phyloP scores from a whole-genome alignment of 2,113 vertebrate species.

The Argyrosomus japonicus region DNA sequence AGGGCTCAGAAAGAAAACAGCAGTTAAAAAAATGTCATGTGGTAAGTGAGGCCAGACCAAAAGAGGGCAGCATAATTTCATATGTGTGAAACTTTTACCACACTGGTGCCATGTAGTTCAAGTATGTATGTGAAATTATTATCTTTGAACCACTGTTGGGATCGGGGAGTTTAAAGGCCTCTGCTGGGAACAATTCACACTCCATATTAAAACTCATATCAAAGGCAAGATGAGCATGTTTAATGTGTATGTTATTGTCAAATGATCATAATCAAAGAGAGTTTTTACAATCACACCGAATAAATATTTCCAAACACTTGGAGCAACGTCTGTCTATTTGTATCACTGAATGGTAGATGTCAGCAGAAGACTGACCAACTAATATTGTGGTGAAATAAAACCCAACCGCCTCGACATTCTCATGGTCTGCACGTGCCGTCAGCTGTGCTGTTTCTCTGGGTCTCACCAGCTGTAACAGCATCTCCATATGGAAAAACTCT shows the following conservation, averaged over 20 bases:
- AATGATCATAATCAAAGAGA: background rate
- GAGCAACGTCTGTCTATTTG: background rate
- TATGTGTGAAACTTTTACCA: background rate
- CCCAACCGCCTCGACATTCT: background rate
- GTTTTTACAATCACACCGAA: background rate
- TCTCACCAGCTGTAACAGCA: constrained; percentile 86
- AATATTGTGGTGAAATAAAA: background rate
- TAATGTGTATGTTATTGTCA: background rate
- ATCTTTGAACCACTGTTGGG: background rate
- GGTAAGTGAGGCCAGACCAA: constrained; percentile 39
- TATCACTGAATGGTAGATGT: constrained; percentile 10
- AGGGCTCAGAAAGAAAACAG: background rate
- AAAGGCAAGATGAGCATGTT: background rate
- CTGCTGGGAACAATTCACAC: background rate
- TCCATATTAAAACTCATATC: background rate
- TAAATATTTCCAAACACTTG: background rate
- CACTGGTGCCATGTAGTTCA: background rate
- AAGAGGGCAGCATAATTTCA: constrained; percentile 67
- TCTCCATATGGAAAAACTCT: constrained; percentile 84
- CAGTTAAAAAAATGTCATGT: constrained; percentile 17
- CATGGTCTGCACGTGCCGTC: background rate
- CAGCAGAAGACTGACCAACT: constrained; percentile 1
- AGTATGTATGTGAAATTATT: background rate
- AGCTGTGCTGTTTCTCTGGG: constrained; percentile 66
- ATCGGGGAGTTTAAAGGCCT: background rate